Percentiles rank a stretch among this genome's conserved stretches.
phyloP scores from a whole-genome alignment of 2,888 invertebrate species.

The Marasmarcha lunaedactyla region DNA sequence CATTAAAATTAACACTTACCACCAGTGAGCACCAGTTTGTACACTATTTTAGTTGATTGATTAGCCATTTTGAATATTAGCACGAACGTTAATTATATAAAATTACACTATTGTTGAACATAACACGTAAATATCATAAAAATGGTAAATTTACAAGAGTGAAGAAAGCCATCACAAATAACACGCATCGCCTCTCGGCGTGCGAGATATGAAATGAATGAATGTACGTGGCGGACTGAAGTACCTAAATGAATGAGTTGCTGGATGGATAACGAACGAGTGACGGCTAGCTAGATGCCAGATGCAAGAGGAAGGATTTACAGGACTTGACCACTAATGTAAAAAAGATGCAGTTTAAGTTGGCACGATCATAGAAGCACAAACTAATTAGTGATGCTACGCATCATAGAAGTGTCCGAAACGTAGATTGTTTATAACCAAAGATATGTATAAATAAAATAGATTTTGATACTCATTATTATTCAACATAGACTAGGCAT shows the following conservation, averaged over 20 bases:
- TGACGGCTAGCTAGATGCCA: no score
- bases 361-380: no score
- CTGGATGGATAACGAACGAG: no score
- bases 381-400: no score
- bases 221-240: background rate
- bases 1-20: conserved; percentile 72
- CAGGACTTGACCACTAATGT: no score
- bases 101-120: conserved; percentile 52
- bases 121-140: conserved; percentile 64
- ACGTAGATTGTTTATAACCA: no score
- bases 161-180: conserved; percentile 55
- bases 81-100: conserved; percentile 37
- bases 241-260: background rate
- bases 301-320: no score
- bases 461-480: no score
- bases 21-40: conserved; percentile 90
- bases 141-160: conserved; percentile 59
- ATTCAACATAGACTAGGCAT: no score
- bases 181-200: conserved; percentile 63
- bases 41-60: conserved; percentile 76
- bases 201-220: conserved; percentile 47
- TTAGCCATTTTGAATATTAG: conserved; percentile 54
- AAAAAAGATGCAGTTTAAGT: no score
- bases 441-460: no score
- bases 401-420: no score